Base-by-base conservation (phyloP, 2,113 vertebrate species). In the Columba livia region DNA sequence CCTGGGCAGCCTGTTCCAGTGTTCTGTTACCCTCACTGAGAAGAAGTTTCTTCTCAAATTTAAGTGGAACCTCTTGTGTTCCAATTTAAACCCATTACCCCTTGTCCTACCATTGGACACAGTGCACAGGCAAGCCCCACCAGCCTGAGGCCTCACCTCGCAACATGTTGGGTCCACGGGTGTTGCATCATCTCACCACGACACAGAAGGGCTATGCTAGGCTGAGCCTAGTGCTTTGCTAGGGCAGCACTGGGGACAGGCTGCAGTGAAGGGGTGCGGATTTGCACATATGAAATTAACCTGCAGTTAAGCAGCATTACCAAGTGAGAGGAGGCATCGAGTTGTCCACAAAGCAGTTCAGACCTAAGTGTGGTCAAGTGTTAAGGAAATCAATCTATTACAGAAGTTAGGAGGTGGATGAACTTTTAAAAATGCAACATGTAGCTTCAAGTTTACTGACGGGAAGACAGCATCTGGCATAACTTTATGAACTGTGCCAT, bases 91-190 rank as follows among this genome's bases (percentile, higher is more conserved):
- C 40, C 40, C 40, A 40, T 40, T 40, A 40, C 40, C 40, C 40
- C 40, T 40, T 40, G 40, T 40, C 40, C 40, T 40, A 40, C 40
- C 40, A 40, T 40, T 40, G 40, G 40, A 40, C n/a, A 61, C 0
- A 1, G 48, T 1, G 1, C 15, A 28, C 38, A 56, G 69, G 26
- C 7, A 57, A 6, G 14, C 25, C 5, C 9, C 40, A 54, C 7
- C 4, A 1, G 32, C 17, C 9, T 3, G 10, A 62, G 10, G 10
- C 18, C 29, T 31, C 14, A 12, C 12, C 31, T n/a, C 17, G 34
- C 0, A 2, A 42, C 0, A 1, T 4, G 20, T 19, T 3, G 12
- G 12, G 12, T 15, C 53, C 18, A 13, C 20, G 32, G 7, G 10
- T 15, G n/a, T 34, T 29, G 16, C 7, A 38, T 12, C 17, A 24